Conservation (phyloP, 2,797 vertebrate species). For the Alca torda region DNA sequence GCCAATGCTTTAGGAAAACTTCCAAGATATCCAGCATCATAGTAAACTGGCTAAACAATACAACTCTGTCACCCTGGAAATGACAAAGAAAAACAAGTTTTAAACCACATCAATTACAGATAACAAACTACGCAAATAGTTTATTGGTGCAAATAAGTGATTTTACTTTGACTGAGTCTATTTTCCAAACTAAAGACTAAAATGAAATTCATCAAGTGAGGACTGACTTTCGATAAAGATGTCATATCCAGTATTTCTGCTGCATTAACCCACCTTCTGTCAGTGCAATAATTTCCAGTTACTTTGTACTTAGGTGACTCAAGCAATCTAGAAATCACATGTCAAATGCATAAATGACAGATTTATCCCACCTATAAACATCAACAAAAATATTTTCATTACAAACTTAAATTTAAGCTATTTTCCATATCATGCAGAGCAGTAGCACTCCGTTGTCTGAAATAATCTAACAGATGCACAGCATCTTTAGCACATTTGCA, state of each 20-base stretch:
- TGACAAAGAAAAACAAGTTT: not conserved
- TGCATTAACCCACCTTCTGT: not conserved
- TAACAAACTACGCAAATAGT: not conserved
- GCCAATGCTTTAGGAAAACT: conserved; percentile 86
- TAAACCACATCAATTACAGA: not conserved
- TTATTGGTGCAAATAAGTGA: fast-evolving
- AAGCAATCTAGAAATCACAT: not conserved
- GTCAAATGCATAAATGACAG: not conserved
- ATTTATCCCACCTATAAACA: not conserved
- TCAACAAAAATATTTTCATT: not conserved
- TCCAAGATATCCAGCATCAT: conserved; percentile 98
- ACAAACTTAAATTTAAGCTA: not conserved
- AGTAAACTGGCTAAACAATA: conserved; percentile 97
- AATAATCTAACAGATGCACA: not conserved
- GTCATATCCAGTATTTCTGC: not conserved
- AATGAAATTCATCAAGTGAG: not conserved
- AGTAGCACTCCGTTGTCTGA: not conserved
- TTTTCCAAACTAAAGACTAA: not conserved
- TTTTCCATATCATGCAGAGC: not conserved
- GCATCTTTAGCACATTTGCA: too few relatives aligned
- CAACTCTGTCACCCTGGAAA: conserved; percentile 90
- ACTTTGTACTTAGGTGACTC: not conserved
- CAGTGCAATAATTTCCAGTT: not conserved
- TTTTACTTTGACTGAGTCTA: not conserved
- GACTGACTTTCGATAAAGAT: not conserved